These are phyloP conservation scores for Oreocharis arfaki DNA, from an alignment of 2,113 vertebrate genomes.

Conservation along the genomic window DNA sequence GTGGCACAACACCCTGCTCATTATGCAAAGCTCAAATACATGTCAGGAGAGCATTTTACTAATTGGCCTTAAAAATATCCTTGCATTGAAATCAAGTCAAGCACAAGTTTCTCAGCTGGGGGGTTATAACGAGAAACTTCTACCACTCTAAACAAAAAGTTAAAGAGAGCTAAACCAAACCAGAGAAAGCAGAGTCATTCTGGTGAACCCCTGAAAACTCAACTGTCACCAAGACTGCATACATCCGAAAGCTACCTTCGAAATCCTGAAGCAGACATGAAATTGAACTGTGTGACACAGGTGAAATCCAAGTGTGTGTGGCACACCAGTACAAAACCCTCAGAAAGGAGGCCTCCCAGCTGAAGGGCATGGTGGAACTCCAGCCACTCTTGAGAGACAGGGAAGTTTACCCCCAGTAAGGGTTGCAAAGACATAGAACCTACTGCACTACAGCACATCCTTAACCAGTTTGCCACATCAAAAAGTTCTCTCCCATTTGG, in stretches of 20 bases:
- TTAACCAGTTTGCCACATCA: neutral
- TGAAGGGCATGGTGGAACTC: neutral
- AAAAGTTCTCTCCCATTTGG: neutral
- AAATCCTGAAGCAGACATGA: neutral
- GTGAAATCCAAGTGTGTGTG: rapidly evolving
- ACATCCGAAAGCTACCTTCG: neutral
- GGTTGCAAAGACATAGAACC: neutral
- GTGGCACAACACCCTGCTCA: neutral
- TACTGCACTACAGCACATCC: neutral
- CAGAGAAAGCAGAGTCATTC: neutral
- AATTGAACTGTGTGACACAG: neutral
- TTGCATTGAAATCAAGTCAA: neutral
- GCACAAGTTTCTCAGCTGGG: neutral
- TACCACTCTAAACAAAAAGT: neutral
- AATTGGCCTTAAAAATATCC: neutral
- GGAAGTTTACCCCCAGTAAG: neutral
- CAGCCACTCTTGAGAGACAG: neutral
- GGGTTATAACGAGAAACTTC: neutral
- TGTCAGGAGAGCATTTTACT: neutral
- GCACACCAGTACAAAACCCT: neutral
- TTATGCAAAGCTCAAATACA: neutral
- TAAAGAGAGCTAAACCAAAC: neutral
- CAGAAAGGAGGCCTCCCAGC: neutral
- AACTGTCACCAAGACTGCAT: neutral
- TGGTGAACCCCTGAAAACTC: neutral